Evolutionary conservation across 2,888 invertebrate genomes (phyloP), one percentile per base, ranked within the genome.

Genomic region (Drosophila merina): DNA sequence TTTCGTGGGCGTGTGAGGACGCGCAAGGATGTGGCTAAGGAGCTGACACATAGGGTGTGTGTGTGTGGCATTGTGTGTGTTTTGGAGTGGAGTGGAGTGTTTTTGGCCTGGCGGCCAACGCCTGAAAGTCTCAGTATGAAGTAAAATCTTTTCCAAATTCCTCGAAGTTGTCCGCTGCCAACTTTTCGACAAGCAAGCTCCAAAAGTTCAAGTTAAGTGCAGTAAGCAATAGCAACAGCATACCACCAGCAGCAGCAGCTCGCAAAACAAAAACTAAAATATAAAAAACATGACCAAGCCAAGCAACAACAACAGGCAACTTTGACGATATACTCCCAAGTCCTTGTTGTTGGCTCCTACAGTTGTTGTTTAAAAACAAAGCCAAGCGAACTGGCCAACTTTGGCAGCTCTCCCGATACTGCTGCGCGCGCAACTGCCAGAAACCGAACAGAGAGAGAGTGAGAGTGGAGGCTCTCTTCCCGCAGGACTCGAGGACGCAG

Each of bases 401-500:
- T 52, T 55, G 66, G 38, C 52, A 42, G 26, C 81, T 66, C 59
- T 71, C 57, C 48, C 54, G 45, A 57, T 25, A 56, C 60, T 72
- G 40, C 48, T 86, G 87, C 82, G 87, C 85, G 82, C 87, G 87
- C 87, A 81, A 20, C 58, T 58, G 20, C 48, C 9, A 25, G 12
- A 49, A 6, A 28, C 10, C 44, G 69, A 12, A 42, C 14, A 44
- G 26, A 7, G 26, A 42, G 25, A 49, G 58, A 36, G 14, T 20
- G n/a, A 30, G 33, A 45, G 33, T 12, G 9, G 55, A 42, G 36
- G 64, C 50, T 52, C 47, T 81, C 74, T 81, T 82, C 82, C 82
- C 75, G 67, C 84, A 86, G 86, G 88, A 88, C 55, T 76, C 60
- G 47, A 20, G 73, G 73, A 75, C 75, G 72, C 76, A 77, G 76